Evolutionary conservation across 2,888 invertebrate genomes (phyloP).

Genomic region (Dendrolimus houi): DNA sequence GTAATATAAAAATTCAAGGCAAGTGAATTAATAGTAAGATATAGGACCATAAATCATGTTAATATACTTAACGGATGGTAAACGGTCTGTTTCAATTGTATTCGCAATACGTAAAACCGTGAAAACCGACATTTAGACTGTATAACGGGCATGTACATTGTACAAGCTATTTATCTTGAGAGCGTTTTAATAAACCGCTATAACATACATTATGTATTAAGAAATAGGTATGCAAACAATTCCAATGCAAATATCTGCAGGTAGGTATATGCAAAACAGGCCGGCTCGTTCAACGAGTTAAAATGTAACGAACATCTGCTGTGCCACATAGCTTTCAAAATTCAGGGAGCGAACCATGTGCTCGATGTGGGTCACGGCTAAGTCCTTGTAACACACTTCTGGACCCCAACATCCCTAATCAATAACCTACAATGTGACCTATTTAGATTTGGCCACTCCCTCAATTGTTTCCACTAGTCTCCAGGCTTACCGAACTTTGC

Average conservation of each 20-base stretch:
- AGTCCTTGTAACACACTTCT: conserved; percentile 56
- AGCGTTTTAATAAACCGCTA: neutral
- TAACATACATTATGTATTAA: neutral
- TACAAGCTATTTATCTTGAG: neutral
- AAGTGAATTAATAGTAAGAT: too few relatives aligned
- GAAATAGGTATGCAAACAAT: neutral
- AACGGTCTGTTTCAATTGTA: too few relatives aligned
- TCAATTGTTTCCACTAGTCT: conserved; percentile 2
- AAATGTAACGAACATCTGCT: neutral
- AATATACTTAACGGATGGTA: too few relatives aligned
- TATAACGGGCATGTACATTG: too few relatives aligned
- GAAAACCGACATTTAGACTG: too few relatives aligned
- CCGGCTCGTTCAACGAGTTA: neutral
- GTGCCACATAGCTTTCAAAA: neutral
- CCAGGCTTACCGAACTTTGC: conserved; percentile 18
- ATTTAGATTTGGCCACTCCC: conserved; percentile 26
- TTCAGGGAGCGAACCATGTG: conserved; percentile 12
- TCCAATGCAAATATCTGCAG: conserved; percentile 9
- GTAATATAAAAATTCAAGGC: too few relatives aligned
- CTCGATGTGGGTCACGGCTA: conserved; percentile 59
- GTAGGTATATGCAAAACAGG: conserved; percentile 1
- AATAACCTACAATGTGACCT: conserved; percentile 38
- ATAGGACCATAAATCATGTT: too few relatives aligned
- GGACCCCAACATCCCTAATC: conserved; percentile 66
- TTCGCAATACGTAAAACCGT: too few relatives aligned